Conservation (phyloP, 1,140 invertebrate genomes). For the Drosophila nigrodunni region DNA sequence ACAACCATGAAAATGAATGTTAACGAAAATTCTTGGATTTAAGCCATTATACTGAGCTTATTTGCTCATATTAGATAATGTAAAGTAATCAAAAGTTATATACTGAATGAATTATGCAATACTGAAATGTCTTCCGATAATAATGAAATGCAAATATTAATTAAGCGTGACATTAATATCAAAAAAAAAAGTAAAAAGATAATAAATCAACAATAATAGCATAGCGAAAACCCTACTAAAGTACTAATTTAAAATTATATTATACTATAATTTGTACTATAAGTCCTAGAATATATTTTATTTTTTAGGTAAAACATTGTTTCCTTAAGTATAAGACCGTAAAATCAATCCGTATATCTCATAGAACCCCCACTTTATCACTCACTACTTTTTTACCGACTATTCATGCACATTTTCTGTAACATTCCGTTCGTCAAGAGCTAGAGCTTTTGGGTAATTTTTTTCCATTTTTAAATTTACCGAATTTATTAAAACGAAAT, state of each 20-base stretch:
- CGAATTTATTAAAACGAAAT: too few relatives aligned
- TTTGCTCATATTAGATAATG: constrained; percentile 54
- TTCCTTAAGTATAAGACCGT: too few relatives aligned
- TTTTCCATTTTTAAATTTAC: too few relatives aligned
- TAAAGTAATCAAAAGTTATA: constrained; percentile 50
- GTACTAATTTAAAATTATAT: constrained; percentile 3
- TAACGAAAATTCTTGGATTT: constrained; percentile 49
- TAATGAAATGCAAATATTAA: constrained; percentile 31
- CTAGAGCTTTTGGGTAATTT: too few relatives aligned
- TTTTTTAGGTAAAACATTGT: too few relatives aligned
- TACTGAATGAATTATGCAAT: constrained; percentile 57
- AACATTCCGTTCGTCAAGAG: too few relatives aligned
- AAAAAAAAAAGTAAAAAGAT: not conserved
- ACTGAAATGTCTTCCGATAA: constrained; percentile 66
- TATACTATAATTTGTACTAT: not conserved
- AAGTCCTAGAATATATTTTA: too few relatives aligned
- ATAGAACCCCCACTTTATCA: too few relatives aligned
- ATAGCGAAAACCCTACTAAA: constrained; percentile 1
- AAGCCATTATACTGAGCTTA: constrained; percentile 47
- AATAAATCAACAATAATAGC: constrained; percentile 10
- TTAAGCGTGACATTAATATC: constrained; percentile 29
- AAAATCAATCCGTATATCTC: too few relatives aligned
- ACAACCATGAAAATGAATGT: constrained; percentile 41
- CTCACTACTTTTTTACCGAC: too few relatives aligned
- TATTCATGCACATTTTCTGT: too few relatives aligned